phyloP scores from a whole-genome alignment of 2,888 invertebrate genomes.

The Dynastes tityus region DNA sequence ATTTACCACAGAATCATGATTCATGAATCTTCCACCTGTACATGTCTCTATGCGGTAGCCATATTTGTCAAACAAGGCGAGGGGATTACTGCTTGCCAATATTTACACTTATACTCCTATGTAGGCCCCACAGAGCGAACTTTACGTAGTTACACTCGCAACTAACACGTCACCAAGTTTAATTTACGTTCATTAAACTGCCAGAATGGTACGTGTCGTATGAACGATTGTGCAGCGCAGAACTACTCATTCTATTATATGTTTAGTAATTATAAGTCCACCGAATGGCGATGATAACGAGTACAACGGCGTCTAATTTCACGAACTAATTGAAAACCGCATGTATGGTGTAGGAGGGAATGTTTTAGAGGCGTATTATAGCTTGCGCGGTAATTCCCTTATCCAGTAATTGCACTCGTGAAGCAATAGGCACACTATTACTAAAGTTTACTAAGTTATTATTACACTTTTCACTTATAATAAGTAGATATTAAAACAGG shows the following conservation, averaged over 20 bases:
- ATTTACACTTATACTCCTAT: not conserved
- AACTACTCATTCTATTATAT: not conserved
- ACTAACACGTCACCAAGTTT: constrained; percentile 1
- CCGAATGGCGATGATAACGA: not conserved
- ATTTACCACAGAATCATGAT: not conserved
- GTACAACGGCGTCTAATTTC: not conserved
- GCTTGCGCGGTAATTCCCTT: too few species aligned
- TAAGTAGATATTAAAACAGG: too few species aligned
- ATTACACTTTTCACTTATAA: too few species aligned
- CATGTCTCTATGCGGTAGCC: not conserved
- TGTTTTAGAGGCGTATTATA: too few species aligned
- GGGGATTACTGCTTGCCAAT: not conserved
- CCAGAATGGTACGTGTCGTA: not conserved
- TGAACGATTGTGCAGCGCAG: not conserved
- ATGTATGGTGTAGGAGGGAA: too few species aligned
- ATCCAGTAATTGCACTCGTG: too few species aligned
- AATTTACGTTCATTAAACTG: constrained; percentile 7
- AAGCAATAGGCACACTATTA: too few species aligned
- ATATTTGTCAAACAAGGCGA: too few species aligned
- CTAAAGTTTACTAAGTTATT: too few species aligned
- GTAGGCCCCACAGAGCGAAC: not conserved
- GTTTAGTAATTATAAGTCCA: constrained; percentile 3
- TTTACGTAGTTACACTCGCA: not conserved
- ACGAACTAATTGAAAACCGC: too few species aligned
- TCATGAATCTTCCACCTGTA: constrained; percentile 1